Conservation (phyloP, 2,113 vertebrate species). For the Caloenas nicobarica region DNA sequence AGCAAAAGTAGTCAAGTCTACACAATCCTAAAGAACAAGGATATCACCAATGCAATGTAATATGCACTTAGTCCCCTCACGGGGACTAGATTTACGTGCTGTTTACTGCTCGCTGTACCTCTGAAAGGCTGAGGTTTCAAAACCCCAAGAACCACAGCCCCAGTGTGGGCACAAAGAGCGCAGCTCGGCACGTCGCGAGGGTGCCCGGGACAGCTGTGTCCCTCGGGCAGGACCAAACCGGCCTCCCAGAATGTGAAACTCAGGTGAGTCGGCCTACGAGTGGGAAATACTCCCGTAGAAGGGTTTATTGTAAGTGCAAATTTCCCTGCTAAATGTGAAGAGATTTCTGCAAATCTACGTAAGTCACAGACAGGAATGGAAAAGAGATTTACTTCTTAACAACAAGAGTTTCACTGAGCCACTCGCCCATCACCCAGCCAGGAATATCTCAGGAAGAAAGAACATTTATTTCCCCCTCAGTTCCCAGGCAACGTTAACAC, state of each 20-base stretch:
- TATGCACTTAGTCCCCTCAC: neutral
- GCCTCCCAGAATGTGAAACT: too few relatives aligned
- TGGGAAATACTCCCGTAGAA: too few relatives aligned
- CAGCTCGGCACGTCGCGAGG: too few relatives aligned
- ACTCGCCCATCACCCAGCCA: neutral
- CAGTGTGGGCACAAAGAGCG: neutral
- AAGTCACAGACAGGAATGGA: neutral
- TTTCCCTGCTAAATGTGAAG: too few relatives aligned
- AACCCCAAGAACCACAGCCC: neutral
- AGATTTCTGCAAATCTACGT: too few relatives aligned
- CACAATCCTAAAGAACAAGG: neutral
- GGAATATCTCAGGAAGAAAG: neutral
- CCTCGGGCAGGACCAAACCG: too few relatives aligned
- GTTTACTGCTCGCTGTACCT: neutral
- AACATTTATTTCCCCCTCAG: neutral
- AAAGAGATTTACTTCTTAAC: neutral
- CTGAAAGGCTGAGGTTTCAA: neutral
- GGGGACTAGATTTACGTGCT: neutral
- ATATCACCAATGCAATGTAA: neutral
- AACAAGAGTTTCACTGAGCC: neutral
- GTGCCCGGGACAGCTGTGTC: too few relatives aligned
- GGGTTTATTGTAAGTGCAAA: too few relatives aligned
- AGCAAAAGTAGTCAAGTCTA: neutral
- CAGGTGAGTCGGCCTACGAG: too few relatives aligned
- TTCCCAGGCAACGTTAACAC: neutral